Conservation (phyloP, 1,140 invertebrate species). For the Acromyrmex echinatior region DNA sequence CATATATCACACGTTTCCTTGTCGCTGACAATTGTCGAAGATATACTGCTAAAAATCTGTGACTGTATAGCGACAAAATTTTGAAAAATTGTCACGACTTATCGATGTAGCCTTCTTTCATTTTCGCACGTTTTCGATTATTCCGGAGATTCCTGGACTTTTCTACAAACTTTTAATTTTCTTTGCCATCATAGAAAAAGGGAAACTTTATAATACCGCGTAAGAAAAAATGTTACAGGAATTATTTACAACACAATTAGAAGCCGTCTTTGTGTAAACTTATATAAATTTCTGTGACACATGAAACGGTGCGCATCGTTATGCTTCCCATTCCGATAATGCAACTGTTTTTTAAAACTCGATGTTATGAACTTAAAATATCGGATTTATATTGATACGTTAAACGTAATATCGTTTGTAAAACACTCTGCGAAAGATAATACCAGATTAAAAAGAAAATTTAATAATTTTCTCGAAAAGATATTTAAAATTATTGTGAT, state of each 20-base stretch:
- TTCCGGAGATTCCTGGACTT: slow-evolving; percentile 28
- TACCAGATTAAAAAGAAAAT: background rate
- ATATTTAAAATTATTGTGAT: background rate
- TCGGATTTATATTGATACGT: no score
- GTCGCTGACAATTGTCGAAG: background rate
- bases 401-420: background rate
- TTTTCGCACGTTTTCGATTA: slow-evolving; percentile 44
- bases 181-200: slow-evolving; percentile 30
- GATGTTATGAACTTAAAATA: background rate
- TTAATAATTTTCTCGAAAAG: background rate
- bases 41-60: background rate
- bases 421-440: background rate
- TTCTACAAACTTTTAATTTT: slow-evolving; percentile 41
- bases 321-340: background rate
- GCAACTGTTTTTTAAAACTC: background rate
- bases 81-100: slow-evolving; percentile 54
- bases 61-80: background rate
- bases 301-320: background rate
- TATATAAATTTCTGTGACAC: slow-evolving; percentile 54
- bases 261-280: slow-evolving; percentile 60
- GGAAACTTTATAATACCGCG: slow-evolving; percentile 55
- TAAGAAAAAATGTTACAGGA: background rate
- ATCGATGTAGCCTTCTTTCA: background rate
- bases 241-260: slow-evolving; percentile 63
- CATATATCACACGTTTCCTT: slow-evolving; percentile 14